A percentile compares a stretch with the other conserved stretches of the same genome.
These are phyloP conservation scores for Phortica variegata DNA, from an alignment of 1,140 invertebrate genomes.

Conservation along the genomic window DNA sequence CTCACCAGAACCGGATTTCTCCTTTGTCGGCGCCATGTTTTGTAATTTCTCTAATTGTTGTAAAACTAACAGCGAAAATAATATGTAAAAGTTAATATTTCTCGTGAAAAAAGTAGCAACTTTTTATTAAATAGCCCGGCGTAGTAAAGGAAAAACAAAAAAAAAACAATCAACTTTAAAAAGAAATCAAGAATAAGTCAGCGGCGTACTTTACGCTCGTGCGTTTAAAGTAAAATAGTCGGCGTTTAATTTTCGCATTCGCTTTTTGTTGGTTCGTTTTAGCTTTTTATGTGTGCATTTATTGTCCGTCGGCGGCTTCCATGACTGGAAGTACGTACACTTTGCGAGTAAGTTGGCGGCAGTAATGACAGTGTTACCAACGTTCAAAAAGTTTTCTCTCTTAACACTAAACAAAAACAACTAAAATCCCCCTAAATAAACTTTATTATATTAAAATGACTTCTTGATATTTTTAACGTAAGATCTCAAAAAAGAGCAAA, in stretches of 20 bases:
- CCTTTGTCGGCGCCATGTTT: conserved; percentile 45
- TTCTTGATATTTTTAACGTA: too few relatives aligned
- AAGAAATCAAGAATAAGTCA: conserved; percentile 1
- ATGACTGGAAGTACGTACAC: conserved; percentile 25
- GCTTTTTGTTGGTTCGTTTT: conserved; percentile 25
- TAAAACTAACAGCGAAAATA: conserved; percentile 26
- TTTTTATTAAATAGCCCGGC: conserved; percentile 11
- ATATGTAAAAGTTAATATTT: conserved; percentile 26
- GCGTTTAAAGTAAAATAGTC: too few relatives aligned
- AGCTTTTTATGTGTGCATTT: conserved; percentile 2
- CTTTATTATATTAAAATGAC: too few relatives aligned
- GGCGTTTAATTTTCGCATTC: conserved; percentile 39
- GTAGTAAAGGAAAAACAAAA: conserved; percentile 5
- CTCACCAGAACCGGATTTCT: conserved; percentile 29
- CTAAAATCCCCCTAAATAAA: too few relatives aligned
- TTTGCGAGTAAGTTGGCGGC: too few relatives aligned
- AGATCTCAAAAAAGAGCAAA: too few relatives aligned
- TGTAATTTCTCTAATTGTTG: conserved; percentile 31
- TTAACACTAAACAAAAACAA: too few relatives aligned
- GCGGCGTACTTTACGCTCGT: conserved; percentile 10
- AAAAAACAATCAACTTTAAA: conserved; percentile 6
- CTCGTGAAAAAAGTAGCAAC: background rate
- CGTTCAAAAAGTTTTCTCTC: too few relatives aligned
- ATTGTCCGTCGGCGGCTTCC: conserved; percentile 9
- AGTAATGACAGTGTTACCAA: too few relatives aligned